phyloP scores from a whole-genome alignment of 2,113 vertebrate genomes.

The Crotalus tigris region DNA sequence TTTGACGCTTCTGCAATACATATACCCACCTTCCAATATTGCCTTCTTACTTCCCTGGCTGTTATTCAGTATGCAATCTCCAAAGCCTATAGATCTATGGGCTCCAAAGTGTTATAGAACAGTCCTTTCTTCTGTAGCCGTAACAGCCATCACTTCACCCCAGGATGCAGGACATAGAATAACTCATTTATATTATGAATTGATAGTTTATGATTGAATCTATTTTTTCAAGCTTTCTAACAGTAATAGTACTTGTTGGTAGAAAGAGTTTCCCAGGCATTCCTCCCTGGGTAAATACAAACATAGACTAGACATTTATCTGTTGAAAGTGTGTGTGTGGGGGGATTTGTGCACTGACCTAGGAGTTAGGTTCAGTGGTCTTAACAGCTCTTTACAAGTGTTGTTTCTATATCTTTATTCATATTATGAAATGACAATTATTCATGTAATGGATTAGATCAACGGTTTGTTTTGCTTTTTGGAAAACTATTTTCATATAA shows the following conservation, averaged over 20 bases:
- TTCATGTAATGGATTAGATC: neutral
- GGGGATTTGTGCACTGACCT: neutral
- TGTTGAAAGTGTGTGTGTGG: neutral
- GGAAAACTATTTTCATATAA: conserved; percentile 8
- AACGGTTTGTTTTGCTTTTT: neutral
- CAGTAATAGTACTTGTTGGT: neutral
- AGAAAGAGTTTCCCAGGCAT: neutral
- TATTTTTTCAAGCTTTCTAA: neutral
- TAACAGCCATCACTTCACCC: neutral
- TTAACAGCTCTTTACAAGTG: neutral
- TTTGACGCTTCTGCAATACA: neutral
- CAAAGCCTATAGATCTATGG: neutral
- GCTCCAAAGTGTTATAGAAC: neutral
- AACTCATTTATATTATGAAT: neutral
- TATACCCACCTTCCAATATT: neutral
- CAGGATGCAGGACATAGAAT: neutral
- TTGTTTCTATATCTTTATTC: neutral
- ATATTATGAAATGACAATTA: neutral
- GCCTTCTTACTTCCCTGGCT: neutral
- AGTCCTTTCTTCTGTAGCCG: neutral
- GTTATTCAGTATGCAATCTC: neutral
- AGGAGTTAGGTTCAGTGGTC: neutral
- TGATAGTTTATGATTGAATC: neutral
- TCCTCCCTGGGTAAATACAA: neutral
- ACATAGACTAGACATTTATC: neutral